Conservation (phyloP, 2,888 invertebrate genomes). For the Cynaeus angustus region DNA sequence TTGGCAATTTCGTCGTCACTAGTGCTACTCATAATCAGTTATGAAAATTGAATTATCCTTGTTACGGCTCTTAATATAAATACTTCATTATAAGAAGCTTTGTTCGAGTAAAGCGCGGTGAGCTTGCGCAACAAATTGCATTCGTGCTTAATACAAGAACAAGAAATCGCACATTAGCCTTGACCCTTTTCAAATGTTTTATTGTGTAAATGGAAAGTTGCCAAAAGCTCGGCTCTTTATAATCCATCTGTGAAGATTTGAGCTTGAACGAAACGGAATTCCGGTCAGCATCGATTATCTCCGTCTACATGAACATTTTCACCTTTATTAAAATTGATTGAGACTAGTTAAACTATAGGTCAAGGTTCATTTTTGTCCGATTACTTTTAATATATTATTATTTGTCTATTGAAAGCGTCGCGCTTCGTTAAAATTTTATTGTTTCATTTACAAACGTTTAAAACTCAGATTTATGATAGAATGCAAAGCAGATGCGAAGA, state of each 20-base stretch:
- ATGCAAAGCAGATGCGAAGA: slow-evolving; percentile 16
- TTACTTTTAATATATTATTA: slow-evolving; percentile 13
- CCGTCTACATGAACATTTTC: slow-evolving; percentile 14
- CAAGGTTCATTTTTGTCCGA: slow-evolving; percentile 15
- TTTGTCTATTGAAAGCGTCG: not conserved
- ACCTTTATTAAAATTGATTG: slow-evolving; percentile 36
- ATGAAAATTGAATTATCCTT: slow-evolving; percentile 27
- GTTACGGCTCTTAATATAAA: slow-evolving; percentile 12
- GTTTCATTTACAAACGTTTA: slow-evolving; percentile 11
- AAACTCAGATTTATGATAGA: slow-evolving; percentile 20
- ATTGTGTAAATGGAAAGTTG: slow-evolving; percentile 43
- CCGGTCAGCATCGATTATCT: slow-evolving; percentile 30
- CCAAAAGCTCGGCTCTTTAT: slow-evolving; percentile 35
- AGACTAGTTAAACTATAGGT: slow-evolving; percentile 27
- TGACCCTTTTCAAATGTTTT: slow-evolving; percentile 41
- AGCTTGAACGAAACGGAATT: slow-evolving; percentile 32
- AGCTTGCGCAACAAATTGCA: slow-evolving; percentile 34
- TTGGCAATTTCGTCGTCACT: slow-evolving; percentile 17
- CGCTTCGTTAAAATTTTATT: slow-evolving; percentile 8
- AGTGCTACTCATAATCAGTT: slow-evolving; percentile 15
- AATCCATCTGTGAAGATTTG: slow-evolving; percentile 33
- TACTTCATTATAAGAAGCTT: slow-evolving; percentile 27
- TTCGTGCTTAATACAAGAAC: slow-evolving; percentile 29
- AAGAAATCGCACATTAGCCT: slow-evolving; percentile 30
- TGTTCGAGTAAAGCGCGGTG: slow-evolving; percentile 11